A percentile compares a stretch with the other conserved stretches of the same genome.
Evolutionary conservation across 2,113 vertebrate genomes (phyloP).

Genomic region (Oreochromis niloticus): DNA sequence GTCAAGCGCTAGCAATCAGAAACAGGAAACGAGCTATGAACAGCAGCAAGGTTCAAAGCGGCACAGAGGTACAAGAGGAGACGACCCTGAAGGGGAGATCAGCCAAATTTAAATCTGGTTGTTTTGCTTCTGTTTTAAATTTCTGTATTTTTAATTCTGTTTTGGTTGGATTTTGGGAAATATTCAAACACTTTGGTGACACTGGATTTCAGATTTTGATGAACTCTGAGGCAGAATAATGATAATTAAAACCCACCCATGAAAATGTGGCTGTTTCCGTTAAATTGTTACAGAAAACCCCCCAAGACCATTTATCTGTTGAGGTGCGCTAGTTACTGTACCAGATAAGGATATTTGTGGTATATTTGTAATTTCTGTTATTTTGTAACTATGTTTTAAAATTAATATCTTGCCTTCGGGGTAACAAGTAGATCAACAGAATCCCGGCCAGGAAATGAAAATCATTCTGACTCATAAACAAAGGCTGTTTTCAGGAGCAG

Average conservation of each 20-base stretch:
- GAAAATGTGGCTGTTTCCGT: neutral
- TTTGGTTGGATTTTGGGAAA: neutral
- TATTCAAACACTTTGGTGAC: neutral
- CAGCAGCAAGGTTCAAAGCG: neutral
- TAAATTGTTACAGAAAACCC: neutral
- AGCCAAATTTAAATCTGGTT: neutral
- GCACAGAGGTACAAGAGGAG: neutral
- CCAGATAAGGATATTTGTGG: neutral
- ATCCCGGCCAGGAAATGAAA: neutral
- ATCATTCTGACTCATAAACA: neutral
- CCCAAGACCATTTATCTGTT: neutral
- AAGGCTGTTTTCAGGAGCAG: neutral
- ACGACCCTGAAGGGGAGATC: neutral
- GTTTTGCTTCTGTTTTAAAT: neutral
- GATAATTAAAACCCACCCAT: neutral
- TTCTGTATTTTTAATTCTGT: neutral
- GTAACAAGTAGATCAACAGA: neutral
- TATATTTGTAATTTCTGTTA: neutral
- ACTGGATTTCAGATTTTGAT: neutral
- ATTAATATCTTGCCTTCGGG: neutral
- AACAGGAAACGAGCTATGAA: accelerated
- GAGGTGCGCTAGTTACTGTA: accelerated
- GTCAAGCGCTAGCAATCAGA: accelerated
- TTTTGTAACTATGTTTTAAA: neutral
- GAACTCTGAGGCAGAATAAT: neutral